Evolutionary conservation across 2,888 invertebrate species (phyloP), one percentile per base, ranked within the genome.

Genomic region (Oligia latruncula): DNA sequence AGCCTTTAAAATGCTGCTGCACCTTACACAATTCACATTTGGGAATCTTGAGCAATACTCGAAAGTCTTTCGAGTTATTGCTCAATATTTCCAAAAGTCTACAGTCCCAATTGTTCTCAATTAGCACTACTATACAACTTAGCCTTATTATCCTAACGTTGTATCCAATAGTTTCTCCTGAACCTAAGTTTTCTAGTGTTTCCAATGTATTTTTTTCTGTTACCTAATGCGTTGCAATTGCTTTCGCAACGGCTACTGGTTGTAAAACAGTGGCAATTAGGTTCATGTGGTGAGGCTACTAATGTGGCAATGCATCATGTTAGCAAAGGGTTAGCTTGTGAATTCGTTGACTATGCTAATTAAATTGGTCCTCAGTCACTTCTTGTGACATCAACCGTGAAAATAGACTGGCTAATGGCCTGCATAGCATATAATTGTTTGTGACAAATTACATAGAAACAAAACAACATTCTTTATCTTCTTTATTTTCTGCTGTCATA

Each of bases 201-300:
- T 49, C 40, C 46, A 73, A 67, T 67, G 73, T 66, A 35, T 81
- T 74, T 67, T 9, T 78, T 70, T 66, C 52, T 64, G 62, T 85
- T 86, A 66, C 86, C 46, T 68, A 82, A 79, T 46, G 40, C 43
- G 29, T 82, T 79, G 83, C 86, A 84, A 73, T 60, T 17, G 52
- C 40, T 82, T 74, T 85, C 71, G 71, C 71, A 84, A 84, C 71
- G 17, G 60, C 35, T 35, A 68, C 78, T 78, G 76, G 62, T 78
- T 81, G 76, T 62, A 64, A 86, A 83, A 79, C 83, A 73, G 80
- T 29, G 70, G 78, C 71, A 87, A 87, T 84, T 87, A 87, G 77
- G 74, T 87, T 62, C 71, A 77, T 84, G 84, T 81, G 76, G 84
- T 83, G 66, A 67, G 80, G 55, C 2, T 82, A 13, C 71, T 79